Evolutionary conservation across 2,797 vertebrate genomes (phyloP).

Genomic region (Neomorphus geoffroyi): DNA sequence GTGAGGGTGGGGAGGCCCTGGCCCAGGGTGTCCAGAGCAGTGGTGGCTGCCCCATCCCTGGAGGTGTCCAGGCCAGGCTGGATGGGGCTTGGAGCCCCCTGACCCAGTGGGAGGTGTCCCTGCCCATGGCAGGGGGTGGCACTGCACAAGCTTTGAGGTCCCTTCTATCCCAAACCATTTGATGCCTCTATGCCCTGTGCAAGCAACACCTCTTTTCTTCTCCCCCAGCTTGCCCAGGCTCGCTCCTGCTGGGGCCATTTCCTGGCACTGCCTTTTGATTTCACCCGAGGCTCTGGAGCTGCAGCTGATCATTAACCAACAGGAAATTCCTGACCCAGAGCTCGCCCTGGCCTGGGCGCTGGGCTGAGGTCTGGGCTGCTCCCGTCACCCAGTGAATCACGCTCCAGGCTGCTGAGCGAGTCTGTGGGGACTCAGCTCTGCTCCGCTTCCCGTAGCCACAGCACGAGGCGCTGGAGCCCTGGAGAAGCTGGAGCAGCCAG

Average conservation of each 20-base stretch:
- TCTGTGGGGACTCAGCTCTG: not conserved
- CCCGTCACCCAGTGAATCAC: slow-evolving; percentile 6
- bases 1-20: too few species aligned
- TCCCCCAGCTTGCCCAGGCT: not conserved
- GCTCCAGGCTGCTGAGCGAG: not conserved
- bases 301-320: slow-evolving; percentile 58
- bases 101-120: too few species aligned
- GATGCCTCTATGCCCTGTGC: too few species aligned
- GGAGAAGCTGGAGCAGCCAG: not conserved
- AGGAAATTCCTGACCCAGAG: slow-evolving; percentile 57
- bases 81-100: too few species aligned
- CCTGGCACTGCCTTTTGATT: not conserved
- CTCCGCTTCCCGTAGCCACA: not conserved
- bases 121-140: too few species aligned
- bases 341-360: not conserved
- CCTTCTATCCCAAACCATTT: too few species aligned
- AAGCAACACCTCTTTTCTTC: not conserved
- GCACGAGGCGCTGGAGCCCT: not conserved
- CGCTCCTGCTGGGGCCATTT: not conserved
- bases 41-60: too few species aligned
- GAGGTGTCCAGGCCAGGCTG: too few species aligned
- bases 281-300: not conserved
- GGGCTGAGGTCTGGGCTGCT: not conserved
- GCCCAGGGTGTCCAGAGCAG: too few species aligned
- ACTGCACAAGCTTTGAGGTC: too few species aligned